phyloP scores from a whole-genome alignment of 2,113 vertebrate species.

The Donacobius atricapilla region DNA sequence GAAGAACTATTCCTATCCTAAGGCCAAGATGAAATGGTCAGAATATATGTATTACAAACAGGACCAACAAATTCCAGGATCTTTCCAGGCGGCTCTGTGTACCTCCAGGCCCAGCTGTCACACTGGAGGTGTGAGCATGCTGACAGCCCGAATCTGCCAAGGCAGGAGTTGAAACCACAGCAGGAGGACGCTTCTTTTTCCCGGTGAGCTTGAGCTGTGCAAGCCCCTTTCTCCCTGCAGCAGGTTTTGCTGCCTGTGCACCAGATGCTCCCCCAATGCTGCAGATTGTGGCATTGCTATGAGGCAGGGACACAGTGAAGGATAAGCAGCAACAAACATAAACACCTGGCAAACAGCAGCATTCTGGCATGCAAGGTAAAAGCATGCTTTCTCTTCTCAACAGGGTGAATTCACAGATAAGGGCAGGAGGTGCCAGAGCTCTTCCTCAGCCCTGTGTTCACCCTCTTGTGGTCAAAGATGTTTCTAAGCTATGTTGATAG shows the following conservation, averaged over 20 bases:
- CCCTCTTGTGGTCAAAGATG: neutral
- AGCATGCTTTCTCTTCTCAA: neutral
- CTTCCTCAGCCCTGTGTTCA: neutral
- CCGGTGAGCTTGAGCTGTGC: neutral
- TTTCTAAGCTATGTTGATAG: neutral
- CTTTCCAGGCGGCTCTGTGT: neutral
- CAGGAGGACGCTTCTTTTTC: neutral
- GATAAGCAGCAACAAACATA: neutral
- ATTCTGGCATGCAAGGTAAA: neutral
- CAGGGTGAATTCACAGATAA: neutral
- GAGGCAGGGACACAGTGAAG: neutral
- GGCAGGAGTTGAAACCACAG: neutral
- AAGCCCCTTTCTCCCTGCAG: neutral
- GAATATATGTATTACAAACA: neutral
- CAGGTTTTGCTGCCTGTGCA: neutral
- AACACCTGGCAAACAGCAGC: neutral
- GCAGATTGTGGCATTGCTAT: neutral
- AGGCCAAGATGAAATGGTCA: neutral
- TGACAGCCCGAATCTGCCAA: neutral
- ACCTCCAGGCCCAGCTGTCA: neutral
- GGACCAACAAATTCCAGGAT: neutral
- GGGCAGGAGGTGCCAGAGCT: neutral
- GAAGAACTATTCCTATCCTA: neutral
- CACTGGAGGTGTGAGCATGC: neutral
- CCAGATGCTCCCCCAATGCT: neutral